Evolutionary conservation across 2,113 vertebrate genomes (phyloP).

Genomic region (Puma concolor): DNA sequence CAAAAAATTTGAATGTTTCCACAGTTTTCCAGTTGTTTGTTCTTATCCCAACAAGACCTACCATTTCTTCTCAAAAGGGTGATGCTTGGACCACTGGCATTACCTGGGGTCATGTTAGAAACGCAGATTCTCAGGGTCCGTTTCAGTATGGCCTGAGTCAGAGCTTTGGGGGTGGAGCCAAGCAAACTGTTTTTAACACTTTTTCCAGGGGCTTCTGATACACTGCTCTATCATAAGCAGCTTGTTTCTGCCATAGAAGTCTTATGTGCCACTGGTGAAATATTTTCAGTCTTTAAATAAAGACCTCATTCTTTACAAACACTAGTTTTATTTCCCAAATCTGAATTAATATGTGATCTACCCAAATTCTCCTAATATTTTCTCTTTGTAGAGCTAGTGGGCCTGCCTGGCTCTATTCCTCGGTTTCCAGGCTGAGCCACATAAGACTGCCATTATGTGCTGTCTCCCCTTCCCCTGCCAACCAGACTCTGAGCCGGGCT

Average conservation of each 20-base stretch:
- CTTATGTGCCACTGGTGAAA: not conserved
- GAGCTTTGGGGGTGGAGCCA: not conserved
- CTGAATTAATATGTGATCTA: slow-evolving; percentile 15
- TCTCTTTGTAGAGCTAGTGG: slow-evolving; percentile 8
- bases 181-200: not conserved
- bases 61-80: slow-evolving; percentile 1
- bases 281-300: slow-evolving; percentile 29
- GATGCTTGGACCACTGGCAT: not conserved
- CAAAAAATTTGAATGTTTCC: not conserved
- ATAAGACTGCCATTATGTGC: not conserved
- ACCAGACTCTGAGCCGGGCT: not conserved
- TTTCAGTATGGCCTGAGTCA: not conserved
- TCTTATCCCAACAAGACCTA: not conserved
- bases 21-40: not conserved
- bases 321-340: slow-evolving; percentile 33
- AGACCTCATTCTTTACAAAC: not conserved
- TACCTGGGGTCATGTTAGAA: not conserved
- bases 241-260: not conserved
- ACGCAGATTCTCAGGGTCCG: not conserved
- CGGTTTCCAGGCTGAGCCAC: not conserved
- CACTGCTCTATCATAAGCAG: not conserved
- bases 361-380: not conserved
- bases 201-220: not conserved
- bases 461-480: not conserved
- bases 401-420: not conserved